Conservation (phyloP, 2,888 invertebrate genomes). For the Allophyes oxyacanthae region DNA sequence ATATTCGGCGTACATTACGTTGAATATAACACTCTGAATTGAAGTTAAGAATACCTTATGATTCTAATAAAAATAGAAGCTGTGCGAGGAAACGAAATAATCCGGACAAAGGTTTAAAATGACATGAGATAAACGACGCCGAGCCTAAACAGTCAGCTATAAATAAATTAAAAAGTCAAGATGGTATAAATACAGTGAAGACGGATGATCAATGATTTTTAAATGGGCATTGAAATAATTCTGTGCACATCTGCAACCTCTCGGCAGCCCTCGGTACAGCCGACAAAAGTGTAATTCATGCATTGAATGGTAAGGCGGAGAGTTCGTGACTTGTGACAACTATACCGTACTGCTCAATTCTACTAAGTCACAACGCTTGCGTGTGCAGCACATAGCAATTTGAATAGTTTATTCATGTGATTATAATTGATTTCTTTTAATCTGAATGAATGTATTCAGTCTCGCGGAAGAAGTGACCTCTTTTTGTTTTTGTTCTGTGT, state of each 20-base stretch:
- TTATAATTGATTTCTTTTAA: constrained; percentile 76
- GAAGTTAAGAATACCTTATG: constrained; percentile 16
- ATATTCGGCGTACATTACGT: constrained; percentile 25
- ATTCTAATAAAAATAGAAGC: constrained; percentile 30
- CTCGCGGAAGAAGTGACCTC: constrained; percentile 68
- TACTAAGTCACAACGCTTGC: constrained; percentile 63
- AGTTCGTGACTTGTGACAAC: constrained; percentile 65
- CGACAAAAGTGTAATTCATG: constrained; percentile 59
- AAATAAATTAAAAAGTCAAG: constrained; percentile 47
- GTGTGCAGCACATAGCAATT: constrained; percentile 61
- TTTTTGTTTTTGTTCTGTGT: constrained; percentile 55
- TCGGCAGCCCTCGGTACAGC: constrained; percentile 41
- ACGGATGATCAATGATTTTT: constrained; percentile 53
- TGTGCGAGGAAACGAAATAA: constrained; percentile 32
- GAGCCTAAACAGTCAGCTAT: constrained; percentile 33
- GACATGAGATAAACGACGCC: constrained; percentile 43
- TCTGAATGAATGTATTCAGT: constrained; percentile 65
- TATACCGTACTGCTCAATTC: constrained; percentile 59
- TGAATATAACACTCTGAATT: constrained; percentile 23
- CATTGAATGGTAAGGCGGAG: constrained; percentile 55
- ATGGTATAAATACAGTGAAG: constrained; percentile 40
- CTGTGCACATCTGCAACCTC: constrained; percentile 60
- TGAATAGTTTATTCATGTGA: constrained; percentile 72
- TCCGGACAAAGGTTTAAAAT: constrained; percentile 37
- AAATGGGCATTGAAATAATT: constrained; percentile 53